Evolutionary conservation across 1,140 invertebrate species (phyloP), one percentile per base, ranked within the genome.

Genomic region (Macrosteles quadrilineatus): DNA sequence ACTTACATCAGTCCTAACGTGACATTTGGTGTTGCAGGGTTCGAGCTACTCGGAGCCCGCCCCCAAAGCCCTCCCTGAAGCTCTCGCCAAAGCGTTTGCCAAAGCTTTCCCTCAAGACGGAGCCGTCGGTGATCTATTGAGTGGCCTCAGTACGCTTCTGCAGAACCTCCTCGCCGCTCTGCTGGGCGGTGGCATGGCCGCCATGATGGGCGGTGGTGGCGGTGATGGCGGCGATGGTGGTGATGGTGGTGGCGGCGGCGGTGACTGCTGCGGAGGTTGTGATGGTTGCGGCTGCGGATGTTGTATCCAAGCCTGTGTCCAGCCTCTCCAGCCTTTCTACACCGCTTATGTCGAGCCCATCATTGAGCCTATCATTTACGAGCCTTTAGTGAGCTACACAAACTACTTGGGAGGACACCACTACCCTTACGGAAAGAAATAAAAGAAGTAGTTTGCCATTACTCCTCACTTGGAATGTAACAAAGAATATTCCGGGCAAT

Each of bases 151-250:
- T 19, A 50, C 47, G 14, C 47, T 50, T n/a, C 47, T 50, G 47
- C 47, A 50, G 47, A 50, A 50, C 47, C 21, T 50, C 14, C 47
- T 50, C 14, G 47, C 47, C 14, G 47, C 6, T 17, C 21, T 50
- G 47, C 47, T 50, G 47, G 47, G 47, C 21, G 47, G 47, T 19
- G 47, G 47, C 47, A 50, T 50, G 47, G n/a, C n/a, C 3, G 6
- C 47, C 47, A 50, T 50, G 47, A 50, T 50, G 47, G 47, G 47
- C 21, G 47, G 47, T 50, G 47, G 47, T 19, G 47, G 47, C n/a
- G 47, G n/a, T 19, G 47, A n/a, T 19, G 47, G 47, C n/a, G 47
- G n/a, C 21, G 47, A 19, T 50, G 47, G 47, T 4, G 6, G 6
- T 50, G 47, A 19, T 19, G 47, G 47, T 50, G 21, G 47, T n/a